Percentiles rank a stretch among this genome's conserved stretches.
Conservation (phyloP, 1,140 invertebrate species). For the Macrotrachela quadricornifera region DNA sequence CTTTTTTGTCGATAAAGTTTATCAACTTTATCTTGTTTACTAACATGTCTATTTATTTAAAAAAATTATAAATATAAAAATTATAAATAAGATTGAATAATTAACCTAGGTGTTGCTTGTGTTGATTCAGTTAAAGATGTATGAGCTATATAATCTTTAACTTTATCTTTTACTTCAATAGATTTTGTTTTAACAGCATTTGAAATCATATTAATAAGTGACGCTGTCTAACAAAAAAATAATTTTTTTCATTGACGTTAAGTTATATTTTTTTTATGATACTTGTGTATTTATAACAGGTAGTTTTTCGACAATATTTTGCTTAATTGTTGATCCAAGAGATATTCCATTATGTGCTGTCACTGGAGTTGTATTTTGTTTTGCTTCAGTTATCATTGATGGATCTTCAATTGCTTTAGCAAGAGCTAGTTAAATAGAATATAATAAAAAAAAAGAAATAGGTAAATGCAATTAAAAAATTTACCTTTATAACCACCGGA, state of each 20-base stretch:
- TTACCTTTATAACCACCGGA: constrained; percentile 58
- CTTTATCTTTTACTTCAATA: constrained; percentile 68
- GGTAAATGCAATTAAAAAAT: no score
- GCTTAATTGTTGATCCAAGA: constrained; percentile 55
- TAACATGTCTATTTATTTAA: constrained; percentile 43
- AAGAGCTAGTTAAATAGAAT: neutral
- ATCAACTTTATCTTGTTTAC: constrained; percentile 52
- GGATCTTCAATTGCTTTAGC: neutral
- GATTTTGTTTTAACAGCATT: constrained; percentile 60
- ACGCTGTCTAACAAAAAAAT: constrained; percentile 7
- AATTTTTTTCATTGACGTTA: no score
- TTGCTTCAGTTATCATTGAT: constrained; percentile 8
- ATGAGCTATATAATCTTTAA: constrained; percentile 60
- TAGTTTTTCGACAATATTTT: no score
- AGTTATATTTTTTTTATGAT: no score
- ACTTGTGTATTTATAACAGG: no score
- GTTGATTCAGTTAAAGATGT: constrained; percentile 31
- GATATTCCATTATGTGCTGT: neutral
- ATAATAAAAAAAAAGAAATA: no score
- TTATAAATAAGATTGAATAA: no score
- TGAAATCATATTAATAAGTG: constrained; percentile 26
- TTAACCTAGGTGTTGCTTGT: no score
- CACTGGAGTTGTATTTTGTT: neutral
- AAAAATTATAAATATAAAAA: neutral
- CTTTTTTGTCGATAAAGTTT: constrained; percentile 43